phyloP scores from a whole-genome alignment of 2,888 invertebrate species.

The Scaptomyza caliginosa region DNA sequence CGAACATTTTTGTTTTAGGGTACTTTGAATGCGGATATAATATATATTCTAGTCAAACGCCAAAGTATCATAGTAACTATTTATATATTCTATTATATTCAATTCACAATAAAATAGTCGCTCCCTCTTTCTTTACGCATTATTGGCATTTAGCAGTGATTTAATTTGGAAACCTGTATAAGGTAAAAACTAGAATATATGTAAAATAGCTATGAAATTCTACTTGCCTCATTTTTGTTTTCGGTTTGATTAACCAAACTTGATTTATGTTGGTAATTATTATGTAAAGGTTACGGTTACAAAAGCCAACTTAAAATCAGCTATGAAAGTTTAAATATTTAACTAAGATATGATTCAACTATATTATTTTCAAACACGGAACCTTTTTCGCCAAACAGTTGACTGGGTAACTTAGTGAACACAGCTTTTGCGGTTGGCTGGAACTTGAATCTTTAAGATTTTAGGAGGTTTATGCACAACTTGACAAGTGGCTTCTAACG shows the following conservation, averaged over 20 bases:
- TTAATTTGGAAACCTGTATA: conserved; percentile 15
- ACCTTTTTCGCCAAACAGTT: neutral
- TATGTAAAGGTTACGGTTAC: conserved; percentile 8
- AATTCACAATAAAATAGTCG: conserved; percentile 5
- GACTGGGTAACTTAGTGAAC: neutral
- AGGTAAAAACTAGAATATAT: conserved; percentile 24
- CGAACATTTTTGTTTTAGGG: neutral
- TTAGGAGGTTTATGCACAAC: conserved; percentile 17
- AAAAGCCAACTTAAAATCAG: neutral
- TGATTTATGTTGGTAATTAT: conserved; percentile 11
- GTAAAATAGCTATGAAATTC: neutral
- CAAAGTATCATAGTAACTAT: neutral
- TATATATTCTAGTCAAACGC: neutral
- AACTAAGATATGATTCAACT: neutral
- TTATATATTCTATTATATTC: conserved; percentile 3
- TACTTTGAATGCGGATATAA: neutral
- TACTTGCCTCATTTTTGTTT: neutral
- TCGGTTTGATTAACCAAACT: conserved; percentile 4
- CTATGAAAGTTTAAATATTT: neutral
- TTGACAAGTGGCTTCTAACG: neutral
- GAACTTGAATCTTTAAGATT: conserved; percentile 22
- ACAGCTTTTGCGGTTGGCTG: neutral
- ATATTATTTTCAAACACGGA: neutral
- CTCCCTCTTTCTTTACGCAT: neutral
- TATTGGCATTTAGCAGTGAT: neutral